These are phyloP conservation scores for Drosophila mayri DNA, from an alignment of 1,140 invertebrate genomes.

Conservation along the genomic window DNA sequence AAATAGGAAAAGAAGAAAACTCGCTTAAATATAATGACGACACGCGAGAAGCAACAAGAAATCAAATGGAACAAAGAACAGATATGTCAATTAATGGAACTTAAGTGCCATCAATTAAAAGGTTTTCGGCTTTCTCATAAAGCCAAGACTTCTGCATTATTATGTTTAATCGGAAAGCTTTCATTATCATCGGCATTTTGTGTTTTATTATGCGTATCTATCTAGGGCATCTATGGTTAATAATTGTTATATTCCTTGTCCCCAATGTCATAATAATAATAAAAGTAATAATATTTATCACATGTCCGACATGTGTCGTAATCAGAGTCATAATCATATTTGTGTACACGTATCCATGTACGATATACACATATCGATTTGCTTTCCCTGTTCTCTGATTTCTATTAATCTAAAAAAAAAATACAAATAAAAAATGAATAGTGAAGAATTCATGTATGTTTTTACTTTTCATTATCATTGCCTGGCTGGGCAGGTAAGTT, in stretches of 20 bases:
- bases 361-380: constrained; percentile 10
- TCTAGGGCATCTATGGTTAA: constrained; percentile 1
- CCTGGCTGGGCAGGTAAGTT: neutral
- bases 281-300: constrained; percentile 10
- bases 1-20: constrained; percentile 36
- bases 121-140: constrained; percentile 38
- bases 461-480: constrained; percentile 30
- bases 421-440: neutral
- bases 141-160: constrained; percentile 16
- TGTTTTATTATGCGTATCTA: constrained; percentile 8
- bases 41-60: constrained; percentile 34
- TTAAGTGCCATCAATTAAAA: constrained; percentile 78
- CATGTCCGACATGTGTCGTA: constrained; percentile 17
- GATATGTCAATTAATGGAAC: constrained; percentile 64
- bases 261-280: constrained; percentile 13
- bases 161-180: constrained; percentile 17
- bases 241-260: constrained; percentile 3
- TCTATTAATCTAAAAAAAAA: constrained; percentile 10
- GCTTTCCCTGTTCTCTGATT: constrained; percentile 7
- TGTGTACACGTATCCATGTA: neutral
- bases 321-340: constrained; percentile 7
- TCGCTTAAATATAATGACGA: constrained; percentile 30
- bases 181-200: neutral
- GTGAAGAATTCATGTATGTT: constrained; percentile 8
- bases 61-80: constrained; percentile 52